Base-by-base conservation (phyloP, 1,140 invertebrate genomes). In the Drosophila auraria region DNA sequence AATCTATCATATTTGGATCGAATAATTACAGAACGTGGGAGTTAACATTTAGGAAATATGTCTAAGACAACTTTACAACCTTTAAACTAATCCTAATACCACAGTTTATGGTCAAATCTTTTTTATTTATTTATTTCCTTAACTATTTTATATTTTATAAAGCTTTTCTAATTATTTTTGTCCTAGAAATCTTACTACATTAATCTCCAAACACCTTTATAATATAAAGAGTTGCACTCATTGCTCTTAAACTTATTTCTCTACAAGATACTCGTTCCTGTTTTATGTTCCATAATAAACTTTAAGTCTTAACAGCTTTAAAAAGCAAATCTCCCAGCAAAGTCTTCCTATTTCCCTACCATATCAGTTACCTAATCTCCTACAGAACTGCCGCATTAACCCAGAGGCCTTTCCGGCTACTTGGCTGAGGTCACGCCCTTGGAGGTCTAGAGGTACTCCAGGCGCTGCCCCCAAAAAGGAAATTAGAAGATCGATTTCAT, bases 401-500 rank as follows among this genome's bases (percentile, higher is more conserved):
- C 54, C 1, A 42, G 1, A 42, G 40, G 2, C 20, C 44, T 64
- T 42, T 68, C 38, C n/a, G 57, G 57, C 63, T 77, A 64, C 63
- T 73, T 49, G 47, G 61, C 50, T 61, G 44, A 76, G 77, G 83
- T 78, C 62, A 77, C 84, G 83, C 83, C 83, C 62, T 83, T 66
- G 84, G 84, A 89, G 84, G 80, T 76, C 83, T 6, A 3, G 23
- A 38, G 36, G 27, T 12, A 54, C 30, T 8, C 51, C 33, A 15
- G 53, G 20, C 38, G 8, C 47, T 30, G 57, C 53, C 47, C 38
- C 45, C 38, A 36, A 73, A 71, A 70, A 8, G 45, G 20, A 61
- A 74, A 73, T 74, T 61, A 38, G 45, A 81, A 81, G 82, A 89
- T 89, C 84, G 75, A 89, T 89, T 89, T 74, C 83, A 83, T 66